These are phyloP conservation scores for Cabera pusaria DNA, from an alignment of 2,888 invertebrate genomes.

Conservation along the genomic window DNA sequence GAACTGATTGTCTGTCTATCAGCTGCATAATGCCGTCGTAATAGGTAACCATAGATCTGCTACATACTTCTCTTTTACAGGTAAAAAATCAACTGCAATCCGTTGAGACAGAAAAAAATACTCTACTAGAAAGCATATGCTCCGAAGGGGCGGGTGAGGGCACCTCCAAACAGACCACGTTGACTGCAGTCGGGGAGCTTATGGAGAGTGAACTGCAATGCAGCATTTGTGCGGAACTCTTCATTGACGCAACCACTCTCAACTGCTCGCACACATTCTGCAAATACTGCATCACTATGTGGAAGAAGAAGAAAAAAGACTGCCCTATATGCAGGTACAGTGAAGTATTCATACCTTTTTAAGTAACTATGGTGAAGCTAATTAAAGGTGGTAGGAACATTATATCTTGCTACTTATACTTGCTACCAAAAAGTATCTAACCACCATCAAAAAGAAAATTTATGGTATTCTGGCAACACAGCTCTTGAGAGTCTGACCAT, in stretches of 20 bases:
- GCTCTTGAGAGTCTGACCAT: no score
- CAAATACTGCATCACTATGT: constrained; percentile 86
- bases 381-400: no score
- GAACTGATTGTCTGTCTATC: no score
- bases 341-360: no score
- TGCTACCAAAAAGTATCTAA: no score
- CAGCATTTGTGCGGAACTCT: constrained; percentile 89
- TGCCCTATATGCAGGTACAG: constrained; percentile 89
- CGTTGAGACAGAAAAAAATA: constrained; percentile 59
- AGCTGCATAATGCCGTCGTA: no score
- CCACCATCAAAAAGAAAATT: no score
- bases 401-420: no score
- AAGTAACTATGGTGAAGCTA: no score
- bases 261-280: constrained; percentile 91
- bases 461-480: no score
- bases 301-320: constrained; percentile 87
- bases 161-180: constrained; percentile 46
- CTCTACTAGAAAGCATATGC: constrained; percentile 48
- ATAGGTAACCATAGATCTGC: no score
- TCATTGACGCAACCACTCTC: constrained; percentile 86
- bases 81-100: constrained; percentile 54
- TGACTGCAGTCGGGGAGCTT: constrained; percentile 76
- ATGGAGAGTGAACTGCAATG: constrained; percentile 89
- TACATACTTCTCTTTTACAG: no score
- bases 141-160: constrained; percentile 36